A percentile compares a stretch with the other conserved stretches of the same genome.
phyloP scores from a whole-genome alignment of 2,888 invertebrate species.

The Caenorhabditis sp. region DNA sequence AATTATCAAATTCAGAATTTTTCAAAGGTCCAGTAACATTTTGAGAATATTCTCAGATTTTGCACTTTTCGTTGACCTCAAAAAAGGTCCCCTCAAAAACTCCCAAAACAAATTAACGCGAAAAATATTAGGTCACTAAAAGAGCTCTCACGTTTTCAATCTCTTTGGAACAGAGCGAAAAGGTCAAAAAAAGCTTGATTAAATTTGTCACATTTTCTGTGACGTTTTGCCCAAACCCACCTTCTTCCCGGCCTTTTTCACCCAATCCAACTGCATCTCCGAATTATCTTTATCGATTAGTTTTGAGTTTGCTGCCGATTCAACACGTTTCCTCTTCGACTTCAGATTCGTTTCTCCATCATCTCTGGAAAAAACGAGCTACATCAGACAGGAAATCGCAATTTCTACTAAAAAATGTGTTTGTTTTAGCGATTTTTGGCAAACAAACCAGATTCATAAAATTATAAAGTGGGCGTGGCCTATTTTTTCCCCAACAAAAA shows the following conservation, averaged over 20 bases:
- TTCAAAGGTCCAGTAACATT: no score
- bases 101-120: no score
- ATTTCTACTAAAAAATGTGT: not conserved
- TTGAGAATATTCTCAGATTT: no score
- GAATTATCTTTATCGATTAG: not conserved
- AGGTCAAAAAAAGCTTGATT: not conserved
- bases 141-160: no score
- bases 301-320: not conserved
- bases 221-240: constrained; percentile 8
- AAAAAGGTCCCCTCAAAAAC: not conserved
- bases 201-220: not conserved
- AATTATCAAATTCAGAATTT: no score
- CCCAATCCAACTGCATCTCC: constrained; percentile 59
- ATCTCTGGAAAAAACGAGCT: not conserved
- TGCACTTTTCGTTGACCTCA: not conserved
- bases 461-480: not conserved
- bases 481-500: not conserved
- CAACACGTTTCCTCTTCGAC: not conserved
- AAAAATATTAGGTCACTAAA: no score
- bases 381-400: not conserved
- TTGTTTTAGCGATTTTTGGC: not conserved
- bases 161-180: no score
- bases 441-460: not conserved
- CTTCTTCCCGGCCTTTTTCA: constrained; percentile 55
- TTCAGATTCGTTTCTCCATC: not conserved